Evolutionary conservation across 2,888 invertebrate genomes (phyloP), one percentile per base, ranked within the genome.

Genomic region (Dryococelus australis): DNA sequence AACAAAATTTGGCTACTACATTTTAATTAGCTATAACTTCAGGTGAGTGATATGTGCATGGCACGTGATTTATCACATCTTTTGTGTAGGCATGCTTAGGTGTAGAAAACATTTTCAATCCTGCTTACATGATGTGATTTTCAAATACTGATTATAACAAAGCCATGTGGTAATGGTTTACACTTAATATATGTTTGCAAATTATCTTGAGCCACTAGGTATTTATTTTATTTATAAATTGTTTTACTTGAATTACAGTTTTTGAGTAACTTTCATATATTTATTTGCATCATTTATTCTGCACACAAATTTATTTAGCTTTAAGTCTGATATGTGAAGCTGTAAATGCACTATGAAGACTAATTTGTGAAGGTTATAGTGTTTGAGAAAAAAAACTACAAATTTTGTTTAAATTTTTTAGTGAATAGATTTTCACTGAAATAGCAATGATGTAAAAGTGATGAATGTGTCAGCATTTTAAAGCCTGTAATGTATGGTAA

Each of bases 101-200:
- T 65, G 24, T 5, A 65, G 65, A 24, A n/a, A n/a, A 65, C 8
- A 24, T 65, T 20, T 65, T 65, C 83, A 83, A 20, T 83, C 35
- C 83, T 28, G 83, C 83, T 83, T 83, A 83, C 83, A 83, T 83
- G 83, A 43, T 83, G 83, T 27, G 83, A 83, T 83, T 83, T 83
- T 83, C 65, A 65, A 65, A 65, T 65, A 65, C 65, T 65, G 65
- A 65, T 65, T 65, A 12, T 65, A 24, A 65, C 65, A 65, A 65
- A 65, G 65, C 65, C 65, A 65, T 65, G 65, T 65, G 65, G 65
- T 65, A 65, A 65, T 65, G 65, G 65, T 65, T n/a, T 65, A 65
- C 65, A 65, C 65, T 65, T 65, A n/a, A 65, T 65, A 20, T 65
- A n/a, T 16, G 10, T 65, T 16, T 65, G 20, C 65, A n/a, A 65